phyloP scores from a whole-genome alignment of 2,888 invertebrate species.

The Spisula subtruncata region DNA sequence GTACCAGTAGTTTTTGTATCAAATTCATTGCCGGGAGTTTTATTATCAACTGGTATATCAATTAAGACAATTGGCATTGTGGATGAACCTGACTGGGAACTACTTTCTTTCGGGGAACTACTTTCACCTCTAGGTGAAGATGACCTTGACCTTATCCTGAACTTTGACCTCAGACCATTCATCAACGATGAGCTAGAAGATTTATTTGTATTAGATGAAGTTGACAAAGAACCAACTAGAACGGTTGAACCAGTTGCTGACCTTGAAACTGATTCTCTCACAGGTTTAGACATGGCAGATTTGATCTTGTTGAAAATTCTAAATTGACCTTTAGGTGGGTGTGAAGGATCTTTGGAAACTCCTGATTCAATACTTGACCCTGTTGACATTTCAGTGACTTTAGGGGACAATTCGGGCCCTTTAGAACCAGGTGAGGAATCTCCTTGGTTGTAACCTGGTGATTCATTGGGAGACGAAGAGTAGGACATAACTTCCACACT shows the following conservation, averaged over 20 bases:
- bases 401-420: slow-evolving; percentile 37
- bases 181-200: slow-evolving; percentile 58
- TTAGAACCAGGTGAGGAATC: slow-evolving; percentile 35
- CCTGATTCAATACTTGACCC: slow-evolving; percentile 38
- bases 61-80: slow-evolving; percentile 49
- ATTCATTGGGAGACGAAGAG: slow-evolving; percentile 50
- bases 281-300: slow-evolving; percentile 47
- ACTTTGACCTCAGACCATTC: slow-evolving; percentile 44
- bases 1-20: not conserved
- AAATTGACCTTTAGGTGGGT: slow-evolving; percentile 41
- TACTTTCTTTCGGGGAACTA: slow-evolving; percentile 60
- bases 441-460: slow-evolving; percentile 35
- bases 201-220: slow-evolving; percentile 48
- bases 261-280: slow-evolving; percentile 24
- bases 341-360: slow-evolving; percentile 19
- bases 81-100: slow-evolving; percentile 45
- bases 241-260: slow-evolving; percentile 40
- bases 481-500: slow-evolving; percentile 46
- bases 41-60: slow-evolving; percentile 42
- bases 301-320: slow-evolving; percentile 53
- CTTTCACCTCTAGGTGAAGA: slow-evolving; percentile 55
- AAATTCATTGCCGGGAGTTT: too few species aligned
- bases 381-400: slow-evolving; percentile 45
- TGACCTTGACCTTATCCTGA: slow-evolving; percentile 28
- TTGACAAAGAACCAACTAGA: slow-evolving; percentile 52